These are phyloP conservation scores for Graptemys geographica DNA, from an alignment of 2,797 vertebrate genomes.

Conservation along the genomic window DNA sequence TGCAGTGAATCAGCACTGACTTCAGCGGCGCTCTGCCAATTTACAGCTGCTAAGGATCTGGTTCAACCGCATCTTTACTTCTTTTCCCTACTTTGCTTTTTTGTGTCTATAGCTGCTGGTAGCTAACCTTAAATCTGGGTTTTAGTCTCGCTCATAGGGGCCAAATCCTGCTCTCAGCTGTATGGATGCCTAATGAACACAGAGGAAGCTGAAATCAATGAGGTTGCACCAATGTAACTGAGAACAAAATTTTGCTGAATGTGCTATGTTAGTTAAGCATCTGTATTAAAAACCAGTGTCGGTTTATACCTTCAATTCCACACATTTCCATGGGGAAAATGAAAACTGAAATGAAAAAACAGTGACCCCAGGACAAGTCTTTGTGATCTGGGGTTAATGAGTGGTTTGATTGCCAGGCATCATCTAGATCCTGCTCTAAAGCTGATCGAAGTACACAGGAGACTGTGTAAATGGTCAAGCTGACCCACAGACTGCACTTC, in stretches of 20 bases:
- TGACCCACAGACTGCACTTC: background rate
- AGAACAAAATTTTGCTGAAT: background rate
- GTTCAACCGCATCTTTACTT: background rate
- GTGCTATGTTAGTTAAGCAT: background rate
- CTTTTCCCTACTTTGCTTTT: background rate
- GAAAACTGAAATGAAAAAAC: background rate
- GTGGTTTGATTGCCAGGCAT: background rate
- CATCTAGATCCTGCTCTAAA: background rate
- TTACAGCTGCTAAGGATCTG: background rate
- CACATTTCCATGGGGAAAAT: background rate
- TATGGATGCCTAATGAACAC: background rate
- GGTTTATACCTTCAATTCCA: background rate
- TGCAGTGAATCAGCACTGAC: background rate
- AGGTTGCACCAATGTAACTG: background rate
- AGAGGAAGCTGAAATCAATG: background rate
- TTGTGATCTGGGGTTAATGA: background rate
- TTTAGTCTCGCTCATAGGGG: background rate
- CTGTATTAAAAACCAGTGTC: background rate
- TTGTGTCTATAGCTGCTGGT: background rate
- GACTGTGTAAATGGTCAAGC: background rate
- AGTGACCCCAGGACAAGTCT: background rate
- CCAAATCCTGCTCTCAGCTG: background rate
- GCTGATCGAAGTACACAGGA: background rate
- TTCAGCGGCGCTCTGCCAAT: background rate
- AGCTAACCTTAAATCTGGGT: background rate